Evolutionary conservation across 2,888 invertebrate genomes (phyloP), one percentile per base, ranked within the genome.

Genomic region (Lathronympha strigana): DNA sequence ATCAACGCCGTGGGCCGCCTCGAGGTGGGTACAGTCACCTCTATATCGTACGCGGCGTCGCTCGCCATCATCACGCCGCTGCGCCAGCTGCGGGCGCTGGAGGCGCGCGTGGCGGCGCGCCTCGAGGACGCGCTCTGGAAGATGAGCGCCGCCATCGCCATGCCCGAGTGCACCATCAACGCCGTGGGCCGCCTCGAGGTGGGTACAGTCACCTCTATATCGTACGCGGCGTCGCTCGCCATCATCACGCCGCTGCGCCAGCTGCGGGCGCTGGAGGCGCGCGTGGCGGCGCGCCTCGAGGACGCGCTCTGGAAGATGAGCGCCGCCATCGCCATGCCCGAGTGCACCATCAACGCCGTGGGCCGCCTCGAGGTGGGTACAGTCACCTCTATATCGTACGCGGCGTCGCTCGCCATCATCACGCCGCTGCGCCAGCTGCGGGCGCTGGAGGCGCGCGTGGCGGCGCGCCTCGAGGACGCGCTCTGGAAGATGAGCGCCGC

Each of bases 141-240:
- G 64, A 83, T 92, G 81, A 75, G 83, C 0, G 90, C 91, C 0
- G 86, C 89, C 58, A 87, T 92, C n/a, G 79, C 83, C 11, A 90
- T 92, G 89, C 92, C 92, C 0, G 83, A 88, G 0, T 92, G 90
- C 66, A 82, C 82, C 1, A 86, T 92, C 60, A 86, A 80, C 6
- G 90, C 92, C 0, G 72, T 80, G 1, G 92, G 91, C 3, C 83
- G 84, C n/a, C 79, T 92, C 0, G 90, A 90, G 85, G 91, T 90
- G 69, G 69, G 43, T 47, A 19, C 17, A 8, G n/a, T 17, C n/a
- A 28, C 25, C 25, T 3, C 9, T n/a, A n/a, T n/a, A n/a, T 86
- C 87, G 1, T 85, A 91, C 69, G 53, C 83, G 2, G 28, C 1
- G 6, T n/a, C 3, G 15, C 25, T 9, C n/a, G 13, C 19, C 3